Conservation (phyloP, 2,797 vertebrate genomes). For the Notoglanidium macrostoma region DNA sequence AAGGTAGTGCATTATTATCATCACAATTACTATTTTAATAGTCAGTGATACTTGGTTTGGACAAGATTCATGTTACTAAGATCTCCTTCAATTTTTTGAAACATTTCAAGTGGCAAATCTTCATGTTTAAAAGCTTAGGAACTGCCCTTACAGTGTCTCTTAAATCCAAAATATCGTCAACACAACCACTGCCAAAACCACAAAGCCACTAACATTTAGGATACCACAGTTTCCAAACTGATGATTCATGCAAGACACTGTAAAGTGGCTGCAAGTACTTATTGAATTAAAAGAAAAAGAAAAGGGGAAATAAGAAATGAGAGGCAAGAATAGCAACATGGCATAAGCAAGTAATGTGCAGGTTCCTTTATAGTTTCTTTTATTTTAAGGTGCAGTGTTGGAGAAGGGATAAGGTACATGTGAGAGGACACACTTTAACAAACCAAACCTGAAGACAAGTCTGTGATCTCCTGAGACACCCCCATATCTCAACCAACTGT, state of each 20-base stretch:
- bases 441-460: slow-evolving; percentile 11
- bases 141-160: slow-evolving; percentile 12
- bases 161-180: slow-evolving; percentile 37
- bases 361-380: not conserved
- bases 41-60: not conserved
- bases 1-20: no score
- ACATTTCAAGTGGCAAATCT: not conserved
- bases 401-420: not conserved
- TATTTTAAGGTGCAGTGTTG: not conserved
- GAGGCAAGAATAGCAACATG: slow-evolving; percentile 1
- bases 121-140: slow-evolving; percentile 23
- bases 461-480: slow-evolving; percentile 24
- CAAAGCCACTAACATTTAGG: slow-evolving; percentile 43
- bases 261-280: slow-evolving; percentile 42
- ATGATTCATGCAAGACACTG: slow-evolving; percentile 52
- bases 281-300: slow-evolving; percentile 30
- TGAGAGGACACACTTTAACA: not conserved
- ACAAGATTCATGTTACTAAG: not conserved
- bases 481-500: slow-evolving; percentile 34
- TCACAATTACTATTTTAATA: not conserved
- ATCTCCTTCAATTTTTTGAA: not conserved
- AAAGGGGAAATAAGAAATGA: not conserved
- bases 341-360: not conserved
- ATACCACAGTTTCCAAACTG: slow-evolving; percentile 55
- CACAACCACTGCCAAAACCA: slow-evolving; percentile 25